phyloP scores from a whole-genome alignment of 2,797 vertebrate genomes.

The Leptodactylus fallax region DNA sequence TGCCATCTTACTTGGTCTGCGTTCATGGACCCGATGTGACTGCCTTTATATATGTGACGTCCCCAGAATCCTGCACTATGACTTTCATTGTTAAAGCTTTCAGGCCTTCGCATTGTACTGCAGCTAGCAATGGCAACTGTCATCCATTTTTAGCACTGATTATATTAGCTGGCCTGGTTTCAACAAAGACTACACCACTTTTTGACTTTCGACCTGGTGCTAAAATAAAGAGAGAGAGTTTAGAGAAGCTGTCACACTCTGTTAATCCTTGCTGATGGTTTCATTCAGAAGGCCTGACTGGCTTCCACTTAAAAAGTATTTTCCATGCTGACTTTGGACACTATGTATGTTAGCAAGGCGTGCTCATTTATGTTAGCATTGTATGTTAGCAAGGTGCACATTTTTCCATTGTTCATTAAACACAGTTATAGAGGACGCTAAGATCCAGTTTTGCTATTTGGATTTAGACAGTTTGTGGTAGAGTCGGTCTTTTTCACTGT shows the following conservation, averaged over 20 bases:
- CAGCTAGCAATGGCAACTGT: conserved; percentile 69
- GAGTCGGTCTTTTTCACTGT: neutral
- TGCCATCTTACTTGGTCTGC: neutral
- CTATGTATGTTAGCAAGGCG: conserved; percentile 65
- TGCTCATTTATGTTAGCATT: conserved; percentile 66
- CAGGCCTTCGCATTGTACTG: neutral
- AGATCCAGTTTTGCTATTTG: neutral
- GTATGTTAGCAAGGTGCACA: conserved; percentile 68
- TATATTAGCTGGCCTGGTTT: conserved; percentile 80
- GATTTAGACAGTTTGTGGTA: neutral
- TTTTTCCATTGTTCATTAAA: conserved; percentile 63
- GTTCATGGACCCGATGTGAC: neutral
- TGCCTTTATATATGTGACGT: neutral
- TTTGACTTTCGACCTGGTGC: conserved; percentile 80
- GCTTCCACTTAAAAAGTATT: conserved; percentile 67
- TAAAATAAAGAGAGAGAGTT: conserved; percentile 85
- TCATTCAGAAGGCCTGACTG: conserved; percentile 72
- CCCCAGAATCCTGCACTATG: neutral
- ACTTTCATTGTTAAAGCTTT: neutral
- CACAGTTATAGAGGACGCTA: neutral
- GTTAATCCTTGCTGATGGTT: conserved; percentile 81
- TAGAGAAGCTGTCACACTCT: conserved; percentile 84
- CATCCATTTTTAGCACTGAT: conserved; percentile 73
- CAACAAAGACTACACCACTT: conserved; percentile 83
- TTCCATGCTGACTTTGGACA: conserved; percentile 71